Conservation (phyloP, 1,140 invertebrate species). For the Ruditapes philippinarum region DNA sequence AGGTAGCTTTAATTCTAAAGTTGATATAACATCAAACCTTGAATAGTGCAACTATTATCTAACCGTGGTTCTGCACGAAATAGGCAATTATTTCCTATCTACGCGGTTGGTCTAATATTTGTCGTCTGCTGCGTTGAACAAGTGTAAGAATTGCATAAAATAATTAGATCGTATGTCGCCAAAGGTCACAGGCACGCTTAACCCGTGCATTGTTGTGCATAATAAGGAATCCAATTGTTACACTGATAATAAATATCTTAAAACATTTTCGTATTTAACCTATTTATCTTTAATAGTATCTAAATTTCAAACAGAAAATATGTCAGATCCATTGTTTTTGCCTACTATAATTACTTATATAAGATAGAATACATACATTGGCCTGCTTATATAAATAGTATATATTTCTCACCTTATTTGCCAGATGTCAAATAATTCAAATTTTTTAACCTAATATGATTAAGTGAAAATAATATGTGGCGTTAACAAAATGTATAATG, state of each 20-base stretch:
- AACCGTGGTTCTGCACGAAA: neutral
- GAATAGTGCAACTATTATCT: neutral
- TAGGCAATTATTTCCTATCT: conserved; percentile 3
- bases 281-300: neutral
- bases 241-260: neutral
- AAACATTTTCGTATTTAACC: neutral
- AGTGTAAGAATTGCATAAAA: conserved; percentile 13
- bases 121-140: neutral
- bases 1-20: no score
- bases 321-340: neutral
- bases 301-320: neutral
- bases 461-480: neutral
- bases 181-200: neutral
- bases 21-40: no score
- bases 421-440: conserved; percentile 11
- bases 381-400: neutral
- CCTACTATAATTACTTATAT: neutral
- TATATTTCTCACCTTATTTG: neutral
- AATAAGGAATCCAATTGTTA: neutral
- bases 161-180: neutral
- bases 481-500: neutral
- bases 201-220: neutral
- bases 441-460: neutral
- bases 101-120: neutral
- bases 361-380: neutral